phyloP scores from a whole-genome alignment of 92 coral and sea anemone genomes.

The Isaurus tuberculatus region DNA sequence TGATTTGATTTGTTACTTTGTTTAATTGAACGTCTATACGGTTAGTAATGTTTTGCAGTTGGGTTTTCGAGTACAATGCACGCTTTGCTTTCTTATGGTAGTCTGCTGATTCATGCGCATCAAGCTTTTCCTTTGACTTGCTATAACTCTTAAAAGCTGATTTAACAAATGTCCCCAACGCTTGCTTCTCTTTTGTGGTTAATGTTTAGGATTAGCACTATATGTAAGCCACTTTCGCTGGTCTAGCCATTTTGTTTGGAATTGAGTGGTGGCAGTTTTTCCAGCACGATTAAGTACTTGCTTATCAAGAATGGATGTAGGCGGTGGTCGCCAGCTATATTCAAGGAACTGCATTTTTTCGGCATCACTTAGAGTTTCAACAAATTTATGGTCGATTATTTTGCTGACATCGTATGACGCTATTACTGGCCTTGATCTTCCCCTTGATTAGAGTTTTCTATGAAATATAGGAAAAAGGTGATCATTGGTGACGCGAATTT shows the following conservation, averaged over 20 bases:
- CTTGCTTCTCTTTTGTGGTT: constrained; percentile 57
- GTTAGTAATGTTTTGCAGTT: constrained; percentile 64
- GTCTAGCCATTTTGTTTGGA: constrained; percentile 74
- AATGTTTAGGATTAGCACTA: constrained; percentile 64
- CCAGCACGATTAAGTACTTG: constrained; percentile 69
- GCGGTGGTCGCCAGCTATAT: constrained; percentile 67
- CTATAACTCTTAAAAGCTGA: constrained; percentile 56
- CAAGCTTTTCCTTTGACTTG: constrained; percentile 51
- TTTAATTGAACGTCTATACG: constrained; percentile 63
- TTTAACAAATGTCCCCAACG: constrained; percentile 53
- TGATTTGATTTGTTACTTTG: constrained; percentile 59
- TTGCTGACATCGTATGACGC: constrained; percentile 69
- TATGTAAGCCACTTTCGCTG: constrained; percentile 66
- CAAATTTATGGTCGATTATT: constrained; percentile 64
- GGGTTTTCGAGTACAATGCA: constrained; percentile 69
- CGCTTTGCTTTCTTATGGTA: constrained; percentile 68
- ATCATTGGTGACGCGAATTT: constrained; percentile 69
- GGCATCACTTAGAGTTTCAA: constrained; percentile 66
- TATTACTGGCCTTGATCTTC: constrained; percentile 58
- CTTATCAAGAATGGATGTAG: constrained; percentile 59
- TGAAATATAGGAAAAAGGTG: constrained; percentile 70
- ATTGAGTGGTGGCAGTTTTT: constrained; percentile 68
- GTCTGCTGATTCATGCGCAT: constrained; percentile 61
- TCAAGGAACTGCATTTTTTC: constrained; percentile 69
- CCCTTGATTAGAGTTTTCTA: constrained; percentile 71